These are phyloP conservation scores for Orthosia gothica DNA, from an alignment of 2,888 invertebrate species.

Conservation along the genomic window DNA sequence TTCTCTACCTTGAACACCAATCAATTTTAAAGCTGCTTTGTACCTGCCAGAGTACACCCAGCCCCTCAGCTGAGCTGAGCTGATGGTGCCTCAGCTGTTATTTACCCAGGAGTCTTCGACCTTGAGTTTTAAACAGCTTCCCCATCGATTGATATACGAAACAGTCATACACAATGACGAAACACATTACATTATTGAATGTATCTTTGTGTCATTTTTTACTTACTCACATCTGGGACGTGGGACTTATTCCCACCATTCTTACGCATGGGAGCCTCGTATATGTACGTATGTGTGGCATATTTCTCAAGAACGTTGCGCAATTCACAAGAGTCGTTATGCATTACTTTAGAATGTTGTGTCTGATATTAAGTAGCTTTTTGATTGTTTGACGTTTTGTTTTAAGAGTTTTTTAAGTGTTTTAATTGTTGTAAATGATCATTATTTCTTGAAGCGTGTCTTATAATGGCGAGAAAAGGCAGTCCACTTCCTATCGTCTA, in stretches of 20 bases:
- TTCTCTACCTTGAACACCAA: no score
- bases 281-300: slow-evolving; percentile 57
- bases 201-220: slow-evolving; percentile 64
- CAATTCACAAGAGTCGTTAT: slow-evolving; percentile 63
- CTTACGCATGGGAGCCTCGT: slow-evolving; percentile 67
- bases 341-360: slow-evolving; percentile 64
- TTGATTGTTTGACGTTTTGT: slow-evolving; percentile 41
- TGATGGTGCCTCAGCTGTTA: neutral
- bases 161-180: slow-evolving; percentile 50
- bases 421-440: slow-evolving; percentile 11
- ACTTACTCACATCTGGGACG: slow-evolving; percentile 74
- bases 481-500: no score
- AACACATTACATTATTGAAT: slow-evolving; percentile 70
- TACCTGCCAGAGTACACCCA: no score
- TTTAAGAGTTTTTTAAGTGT: slow-evolving; percentile 18
- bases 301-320: slow-evolving; percentile 65
- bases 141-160: slow-evolving; percentile 29
- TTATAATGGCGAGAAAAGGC: no score
- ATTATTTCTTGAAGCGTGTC: no score
- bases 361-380: slow-evolving; percentile 26
- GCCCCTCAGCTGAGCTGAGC: no score
- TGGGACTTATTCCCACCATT: slow-evolving; percentile 79
- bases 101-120: neutral
- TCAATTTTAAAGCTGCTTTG: no score
- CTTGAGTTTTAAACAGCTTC: slow-evolving; percentile 27